Base-by-base conservation (phyloP, 2,113 vertebrate species). In the Hiodon tergisus region DNA sequence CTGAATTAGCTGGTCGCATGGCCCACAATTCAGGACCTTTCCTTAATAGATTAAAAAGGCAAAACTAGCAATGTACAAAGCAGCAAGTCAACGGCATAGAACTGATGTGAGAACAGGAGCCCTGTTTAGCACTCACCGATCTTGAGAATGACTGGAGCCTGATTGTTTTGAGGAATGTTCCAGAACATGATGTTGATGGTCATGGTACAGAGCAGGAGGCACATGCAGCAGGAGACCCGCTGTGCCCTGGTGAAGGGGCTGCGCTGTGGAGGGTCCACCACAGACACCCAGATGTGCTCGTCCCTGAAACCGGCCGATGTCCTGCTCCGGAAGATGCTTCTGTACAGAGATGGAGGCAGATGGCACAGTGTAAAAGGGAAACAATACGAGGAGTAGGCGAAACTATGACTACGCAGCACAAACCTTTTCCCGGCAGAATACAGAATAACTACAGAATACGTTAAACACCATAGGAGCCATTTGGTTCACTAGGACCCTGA, bases 181-280 rank as follows among this genome's bases (percentile, higher is more conserved):
- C 91, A 93, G 82, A 93, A 93, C 78, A 91, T 91, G n/a, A 93
- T 93, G 74, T 92, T 93, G 69, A 92, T 92, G 78, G 90, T 90
- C 92, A 93, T 93, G 79, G 91, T 92, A 79, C 92, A 93, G 78
- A 93, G 91, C 57, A 93, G 90, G 65, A 93, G 87, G 65, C 85
- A 85, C 90, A 93, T 91, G 83, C 92, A 93, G 83, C 92, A 93
- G 6, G 91, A 91, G 67, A 93, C 90, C 67, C 92, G 85, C 82
- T 93, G 92, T 9, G 89, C 91, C 0, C 92, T 88, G 0, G 89
- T 92, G 83, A 93, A 93, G 0, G 90, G 89, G 73, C 91, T 93
- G 0, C 88, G 88, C 1, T 87, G 85, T 2, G 91, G 91, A 2
- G 91, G 91, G 83, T 91, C 87, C 75, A 92, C 80, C 0, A 92